Percentiles rank a stretch among this genome's conserved stretches.
Conservation (phyloP, 2,113 vertebrate genomes). For the Bubalus kerabau region DNA sequence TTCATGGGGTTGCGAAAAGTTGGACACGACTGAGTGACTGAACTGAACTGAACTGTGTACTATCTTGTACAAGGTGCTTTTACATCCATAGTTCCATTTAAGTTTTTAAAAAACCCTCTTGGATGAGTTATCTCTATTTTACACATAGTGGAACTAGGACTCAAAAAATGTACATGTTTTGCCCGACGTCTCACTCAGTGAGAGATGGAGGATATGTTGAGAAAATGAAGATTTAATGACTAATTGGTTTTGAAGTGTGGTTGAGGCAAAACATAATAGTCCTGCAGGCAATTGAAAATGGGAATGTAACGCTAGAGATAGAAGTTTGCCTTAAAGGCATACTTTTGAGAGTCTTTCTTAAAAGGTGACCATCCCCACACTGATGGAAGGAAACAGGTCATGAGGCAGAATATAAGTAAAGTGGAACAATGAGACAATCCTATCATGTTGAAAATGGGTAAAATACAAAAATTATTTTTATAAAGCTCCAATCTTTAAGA, state of each 20-base stretch:
- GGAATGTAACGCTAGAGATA: not conserved
- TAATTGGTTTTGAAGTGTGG: not conserved
- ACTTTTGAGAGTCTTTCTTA: not conserved
- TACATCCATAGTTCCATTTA: not conserved
- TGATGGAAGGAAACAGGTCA: not conserved
- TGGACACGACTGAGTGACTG: too few relatives aligned
- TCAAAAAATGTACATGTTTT: not conserved
- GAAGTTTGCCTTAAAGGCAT: not conserved
- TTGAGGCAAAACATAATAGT: not conserved
- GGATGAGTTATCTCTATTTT: not conserved
- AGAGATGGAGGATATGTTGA: not conserved
- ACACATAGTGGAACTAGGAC: not conserved
- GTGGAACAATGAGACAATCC: not conserved
- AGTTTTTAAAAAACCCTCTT: not conserved
- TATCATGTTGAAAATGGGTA: not conserved
- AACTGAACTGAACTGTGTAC: too few relatives aligned
- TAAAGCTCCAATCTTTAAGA: not conserved
- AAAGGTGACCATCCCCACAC: not conserved
- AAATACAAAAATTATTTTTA: slow-evolving; percentile 25
- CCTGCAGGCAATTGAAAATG: not conserved
- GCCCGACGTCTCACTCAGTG: not conserved
- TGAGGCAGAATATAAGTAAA: not conserved
- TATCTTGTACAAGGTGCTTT: not conserved
- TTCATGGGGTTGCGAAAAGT: too few relatives aligned
- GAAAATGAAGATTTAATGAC: not conserved